These are phyloP conservation scores for Branchipolynoe longqiensis DNA, from an alignment of 2,888 invertebrate species.

Conservation along the genomic window DNA sequence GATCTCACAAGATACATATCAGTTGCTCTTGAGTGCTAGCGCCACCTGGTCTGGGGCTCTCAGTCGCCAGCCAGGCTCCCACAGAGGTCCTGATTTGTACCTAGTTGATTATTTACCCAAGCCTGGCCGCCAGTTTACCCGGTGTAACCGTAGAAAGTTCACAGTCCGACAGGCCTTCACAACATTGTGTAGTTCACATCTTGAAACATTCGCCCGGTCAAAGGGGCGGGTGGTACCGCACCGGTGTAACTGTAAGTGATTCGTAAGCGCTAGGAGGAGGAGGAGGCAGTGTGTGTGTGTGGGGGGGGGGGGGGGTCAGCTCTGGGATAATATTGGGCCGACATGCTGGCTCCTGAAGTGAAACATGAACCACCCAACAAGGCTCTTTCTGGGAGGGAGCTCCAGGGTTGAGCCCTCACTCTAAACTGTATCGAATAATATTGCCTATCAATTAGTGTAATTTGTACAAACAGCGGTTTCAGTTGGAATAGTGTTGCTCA, in stretches of 20 bases:
- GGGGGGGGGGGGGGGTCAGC: not conserved
- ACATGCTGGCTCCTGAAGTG: not conserved
- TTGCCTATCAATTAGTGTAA: no score
- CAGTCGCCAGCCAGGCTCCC: slow-evolving; percentile 13
- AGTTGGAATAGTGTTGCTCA: no score
- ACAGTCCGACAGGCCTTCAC: slow-evolving; percentile 52
- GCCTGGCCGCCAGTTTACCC: slow-evolving; percentile 18
- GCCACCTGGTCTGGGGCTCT: slow-evolving; percentile 38
- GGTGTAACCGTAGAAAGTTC: slow-evolving; percentile 56
- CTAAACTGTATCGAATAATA: no score
- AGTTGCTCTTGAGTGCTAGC: slow-evolving; percentile 26
- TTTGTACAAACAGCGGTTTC: no score
- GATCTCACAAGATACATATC: slow-evolving; percentile 31
- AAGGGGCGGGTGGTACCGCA: no score
- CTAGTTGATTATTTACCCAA: slow-evolving; percentile 39
- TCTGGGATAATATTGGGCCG: slow-evolving; percentile 20
- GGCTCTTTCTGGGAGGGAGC: no score
- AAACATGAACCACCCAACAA: slow-evolving; percentile 25
- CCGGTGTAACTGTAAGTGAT: slow-evolving; percentile 41
- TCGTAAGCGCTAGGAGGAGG: slow-evolving; percentile 33
- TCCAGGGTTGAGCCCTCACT: no score
- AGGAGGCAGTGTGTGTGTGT: not conserved
- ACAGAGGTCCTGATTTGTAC: slow-evolving; percentile 30
- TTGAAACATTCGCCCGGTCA: slow-evolving; percentile 38
- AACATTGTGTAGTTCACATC: slow-evolving; percentile 49